Base-by-base conservation (phyloP, 1,140 invertebrate species). In the Homarus americanus region DNA sequence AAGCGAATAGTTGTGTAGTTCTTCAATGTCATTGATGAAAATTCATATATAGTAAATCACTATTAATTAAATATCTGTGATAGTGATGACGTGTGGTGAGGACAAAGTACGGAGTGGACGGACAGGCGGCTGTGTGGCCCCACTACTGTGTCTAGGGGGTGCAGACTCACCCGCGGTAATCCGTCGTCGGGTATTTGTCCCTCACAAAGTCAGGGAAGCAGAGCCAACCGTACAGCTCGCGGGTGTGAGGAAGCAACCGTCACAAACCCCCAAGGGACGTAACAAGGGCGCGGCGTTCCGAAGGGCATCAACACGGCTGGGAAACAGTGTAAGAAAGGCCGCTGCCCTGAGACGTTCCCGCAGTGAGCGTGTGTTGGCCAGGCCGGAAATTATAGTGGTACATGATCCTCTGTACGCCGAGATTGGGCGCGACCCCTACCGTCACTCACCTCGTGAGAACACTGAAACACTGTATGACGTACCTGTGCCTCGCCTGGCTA, bases 91-190 rank as follows among this genome's bases (percentile, higher is more conserved):
- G 5, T 78, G 72, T 84, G 72, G 80, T 76, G 69, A 87, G 24
- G 73, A 69, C 15, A 41, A 69, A 28, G 86, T 66, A 34, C 80
- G 80, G 28, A 79, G 88, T 58, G 88, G 53, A 28, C 80, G 88
- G 69, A 53, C 49, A 34, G 79, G 7, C n/a, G 72, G 80, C 20
- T 90, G 88, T 66, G 88, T 41, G 32, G 80, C 58, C 20, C 80
- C 88, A 9, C 66, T 90, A 2, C 80, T 83, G 17, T 90, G 88
- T 63, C 80, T 90, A 10, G 82, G 69, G 34, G 88, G 88, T 24
- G 80, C 80, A 20, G 88, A 90, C 49, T 90, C 88, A 5, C 88
- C 88, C 2, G 80, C 73, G 41, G 15, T 84, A 28, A 7, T 90
- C 1, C 88, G 80, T 24, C 88, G 88, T 38, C 41, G 49, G 41